Evolutionary conservation across 1,140 invertebrate species (phyloP), one percentile per base, ranked within the genome.

Genomic region (Wiebesia pumilae): DNA sequence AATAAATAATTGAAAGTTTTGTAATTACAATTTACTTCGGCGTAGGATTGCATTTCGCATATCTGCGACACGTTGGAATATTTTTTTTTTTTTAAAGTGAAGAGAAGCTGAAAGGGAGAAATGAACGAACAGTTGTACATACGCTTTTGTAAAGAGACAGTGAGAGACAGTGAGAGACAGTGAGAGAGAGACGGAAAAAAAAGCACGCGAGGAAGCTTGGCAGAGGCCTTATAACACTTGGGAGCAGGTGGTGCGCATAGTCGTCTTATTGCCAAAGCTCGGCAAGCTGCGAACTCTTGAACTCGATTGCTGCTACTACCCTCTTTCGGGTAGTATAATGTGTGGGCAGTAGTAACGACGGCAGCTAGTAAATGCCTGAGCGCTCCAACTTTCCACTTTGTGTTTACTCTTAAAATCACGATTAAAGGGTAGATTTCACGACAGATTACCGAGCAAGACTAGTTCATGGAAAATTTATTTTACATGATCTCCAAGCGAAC

Each of bases 181-280:
- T 54, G 9, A 19, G 51, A 77, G 47, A 77, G 51, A 77, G n/a
- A 54, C 0, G 21, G 14, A 19, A 0, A 35, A 54, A 62, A 83
- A 51, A 38, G 75, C 73, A n/a, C 81, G 84, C 51, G 84, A 78
- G 65, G 80, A 78, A 73, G 51, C 84, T 40, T 62, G 12, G 0
- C 35, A 38, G 54, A 43, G 84, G 62, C 80, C 83, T 85, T 85
- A 84, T 84, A 84, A 79, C 75, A 84, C 38, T 87, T 80, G 62
- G 75, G 51, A 80, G 86, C 86, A 87, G 81, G 77, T 87, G 86
- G 81, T 43, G 71, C 75, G 12, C 62, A 51, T 58, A 86, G 47
- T 67, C 78, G 62, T 86, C 85, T 86, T 86, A 86, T 86, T 86
- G 85, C 85, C 85, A 54, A 38, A 69, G 78, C 85, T 81, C 9